phyloP scores from a whole-genome alignment of 2,797 vertebrate species.

The Eulemur mongoz region DNA sequence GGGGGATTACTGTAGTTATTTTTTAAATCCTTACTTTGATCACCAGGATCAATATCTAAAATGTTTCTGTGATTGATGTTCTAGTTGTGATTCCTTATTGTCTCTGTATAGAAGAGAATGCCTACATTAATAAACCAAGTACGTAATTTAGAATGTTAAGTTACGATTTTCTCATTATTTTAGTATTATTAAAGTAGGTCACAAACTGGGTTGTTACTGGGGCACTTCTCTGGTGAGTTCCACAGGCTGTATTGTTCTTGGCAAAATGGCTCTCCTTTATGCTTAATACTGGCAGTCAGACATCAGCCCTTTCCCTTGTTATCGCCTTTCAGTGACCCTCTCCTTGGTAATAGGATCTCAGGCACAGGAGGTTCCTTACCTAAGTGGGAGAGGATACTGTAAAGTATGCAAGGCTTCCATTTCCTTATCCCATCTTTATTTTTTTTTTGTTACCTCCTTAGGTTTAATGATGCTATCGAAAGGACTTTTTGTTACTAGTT shows the following conservation, averaged over 20 bases:
- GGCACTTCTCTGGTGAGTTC: not conserved
- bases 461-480: slow-evolving; percentile 75
- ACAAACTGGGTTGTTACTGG: not conserved
- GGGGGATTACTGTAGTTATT: not conserved
- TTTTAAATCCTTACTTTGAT: not conserved
- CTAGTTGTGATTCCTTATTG: not conserved
- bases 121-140: not conserved
- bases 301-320: slow-evolving; percentile 15
- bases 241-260: slow-evolving; percentile 51
- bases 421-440: slow-evolving; percentile 77
- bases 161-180: slow-evolving; percentile 8
- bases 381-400: slow-evolving; percentile 43
- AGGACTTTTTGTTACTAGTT: slow-evolving; percentile 76
- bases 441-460: slow-evolving; percentile 69
- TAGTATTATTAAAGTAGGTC: slow-evolving; percentile 59
- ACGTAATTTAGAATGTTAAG: slow-evolving; percentile 21
- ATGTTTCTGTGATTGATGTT: not conserved
- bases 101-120: not conserved
- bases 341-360: slow-evolving; percentile 70
- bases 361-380: slow-evolving; percentile 56
- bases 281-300: slow-evolving; percentile 33
- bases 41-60: not conserved
- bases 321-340: slow-evolving; percentile 60
- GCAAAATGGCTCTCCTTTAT: slow-evolving; percentile 24
- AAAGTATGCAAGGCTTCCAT: slow-evolving; percentile 60